Evolutionary conservation across 2,797 vertebrate species (phyloP).

Genomic region (Scolopax bukidnonensis): DNA sequence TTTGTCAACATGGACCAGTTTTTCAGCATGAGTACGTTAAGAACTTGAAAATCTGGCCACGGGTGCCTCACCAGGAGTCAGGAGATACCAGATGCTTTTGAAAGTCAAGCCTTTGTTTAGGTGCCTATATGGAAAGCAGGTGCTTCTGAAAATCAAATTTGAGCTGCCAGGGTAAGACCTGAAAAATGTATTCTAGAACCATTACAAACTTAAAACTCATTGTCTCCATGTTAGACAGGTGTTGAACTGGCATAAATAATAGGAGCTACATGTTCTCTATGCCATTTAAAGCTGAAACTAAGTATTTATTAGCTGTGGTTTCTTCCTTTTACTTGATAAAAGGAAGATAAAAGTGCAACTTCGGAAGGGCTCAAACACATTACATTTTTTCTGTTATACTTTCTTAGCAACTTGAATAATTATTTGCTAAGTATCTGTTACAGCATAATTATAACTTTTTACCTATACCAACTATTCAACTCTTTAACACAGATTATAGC

Average conservation of each 20-base stretch:
- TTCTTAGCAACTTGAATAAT: not conserved
- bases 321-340: not conserved
- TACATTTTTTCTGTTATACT: not conserved
- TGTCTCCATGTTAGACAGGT: not conserved
- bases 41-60: constrained; percentile 54
- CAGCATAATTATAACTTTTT: not conserved
- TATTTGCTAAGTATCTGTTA: not conserved
- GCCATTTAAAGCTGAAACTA: not conserved
- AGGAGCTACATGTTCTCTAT: not conserved
- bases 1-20: constrained; percentile 35
- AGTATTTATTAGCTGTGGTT: not conserved
- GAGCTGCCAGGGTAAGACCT: not conserved
- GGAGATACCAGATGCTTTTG: not conserved
- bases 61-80: not conserved
- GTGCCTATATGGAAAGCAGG: not conserved
- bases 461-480: not conserved
- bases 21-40: not conserved
- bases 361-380: not conserved
- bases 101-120: constrained; percentile 14
- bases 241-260: not conserved
- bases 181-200: not conserved
- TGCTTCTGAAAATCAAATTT: not conserved
- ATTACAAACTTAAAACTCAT: not conserved
- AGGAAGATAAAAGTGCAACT: not conserved
- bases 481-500: not conserved